Evolutionary conservation across 1,140 invertebrate genomes (phyloP), one percentile per base, ranked within the genome.

Genomic region (Sarcophaga peregrina): DNA sequence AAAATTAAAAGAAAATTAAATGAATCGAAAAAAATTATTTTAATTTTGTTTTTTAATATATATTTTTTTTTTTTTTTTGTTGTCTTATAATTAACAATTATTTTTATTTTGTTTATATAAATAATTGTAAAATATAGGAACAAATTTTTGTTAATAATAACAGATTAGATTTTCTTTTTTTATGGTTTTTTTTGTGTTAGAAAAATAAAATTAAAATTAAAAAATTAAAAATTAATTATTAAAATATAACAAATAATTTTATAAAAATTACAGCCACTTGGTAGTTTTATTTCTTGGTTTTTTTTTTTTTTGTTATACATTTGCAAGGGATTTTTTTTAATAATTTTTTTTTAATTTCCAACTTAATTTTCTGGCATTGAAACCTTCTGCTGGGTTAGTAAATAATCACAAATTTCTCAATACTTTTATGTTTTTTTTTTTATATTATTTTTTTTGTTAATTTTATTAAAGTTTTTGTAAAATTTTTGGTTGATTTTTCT

Each of bases 71-170:
- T 76, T 15, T 47, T 47, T 15, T 15, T 76, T 47, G 13, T 47
- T 47, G 45, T 47, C 47, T 76, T 76, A 76, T 47, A 76, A 76
- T 76, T 76, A 76, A 76, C 47, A 76, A 76, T 47, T 76, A 76
- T 47, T 76, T 11, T 9, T 10, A 52, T 10, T 52, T 52, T 20
- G 25, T 20, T 20, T 73, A 20, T 11, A 76, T 11, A 76, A n/a
- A 47, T 46, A 47, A 76, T n/a, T n/a, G 11, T 46, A 76, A 76
- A 47, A 76, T 46, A 47, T 76, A 76, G 45, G 45, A 74, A 58
- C 54, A n/a, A 52, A 3, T 73, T 20, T 11, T 17, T 20, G 4
- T 13, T 73, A 62, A 13, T 20, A 73, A 20, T 11, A 76, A 76
- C 47, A 46, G 15, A 20, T 73, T 20, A 76, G 20, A 74, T 74